Evolutionary conservation across 2,113 vertebrate genomes (phyloP).

Genomic region (Thalassoma bifasciatum): DNA sequence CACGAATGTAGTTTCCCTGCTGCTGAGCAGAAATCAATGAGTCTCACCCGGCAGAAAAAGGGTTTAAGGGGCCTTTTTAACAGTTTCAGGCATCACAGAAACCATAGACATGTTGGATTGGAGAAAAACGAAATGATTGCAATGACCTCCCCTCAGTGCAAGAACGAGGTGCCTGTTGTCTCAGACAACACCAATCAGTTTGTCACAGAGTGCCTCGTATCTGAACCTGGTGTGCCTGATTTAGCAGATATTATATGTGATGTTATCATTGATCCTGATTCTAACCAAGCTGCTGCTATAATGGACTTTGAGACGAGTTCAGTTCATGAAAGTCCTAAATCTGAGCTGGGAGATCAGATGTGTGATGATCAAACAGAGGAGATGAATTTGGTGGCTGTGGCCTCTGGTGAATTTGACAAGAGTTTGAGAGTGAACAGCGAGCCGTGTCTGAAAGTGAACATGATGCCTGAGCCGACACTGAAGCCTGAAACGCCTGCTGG

Average conservation of each 20-base stretch:
- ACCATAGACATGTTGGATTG: slow-evolving; percentile 83
- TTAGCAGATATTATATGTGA: slow-evolving; percentile 51
- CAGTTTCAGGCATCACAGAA: slow-evolving; percentile 92
- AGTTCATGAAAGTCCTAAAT: slow-evolving; percentile 48
- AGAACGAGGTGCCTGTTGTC: slow-evolving; percentile 74
- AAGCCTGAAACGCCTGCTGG: slow-evolving; percentile 66
- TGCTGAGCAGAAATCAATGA: slow-evolving; percentile 85
- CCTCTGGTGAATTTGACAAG: slow-evolving; percentile 43
- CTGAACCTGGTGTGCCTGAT: slow-evolving; percentile 80
- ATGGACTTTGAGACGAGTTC: slow-evolving; percentile 51
- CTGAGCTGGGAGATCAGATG: slow-evolving; percentile 31
- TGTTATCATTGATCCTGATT: slow-evolving; percentile 64
- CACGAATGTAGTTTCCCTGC: slow-evolving; percentile 68
- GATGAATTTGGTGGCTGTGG: background rate
- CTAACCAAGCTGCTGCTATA: slow-evolving; percentile 47
- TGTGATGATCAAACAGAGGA: slow-evolving; percentile 31
- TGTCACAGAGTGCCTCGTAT: slow-evolving; percentile 72
- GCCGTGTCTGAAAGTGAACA: slow-evolving; percentile 63
- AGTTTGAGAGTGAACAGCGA: slow-evolving; percentile 63
- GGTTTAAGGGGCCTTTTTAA: slow-evolving; percentile 93
- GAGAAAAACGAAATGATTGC: slow-evolving; percentile 82
- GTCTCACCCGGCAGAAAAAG: slow-evolving; percentile 86
- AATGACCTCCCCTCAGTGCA: slow-evolving; percentile 57
- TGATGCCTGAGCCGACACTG: slow-evolving; percentile 66
- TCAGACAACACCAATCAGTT: slow-evolving; percentile 41